phyloP scores from a whole-genome alignment of 2,113 vertebrate species.

The Pseudorectes ferrugineus region DNA sequence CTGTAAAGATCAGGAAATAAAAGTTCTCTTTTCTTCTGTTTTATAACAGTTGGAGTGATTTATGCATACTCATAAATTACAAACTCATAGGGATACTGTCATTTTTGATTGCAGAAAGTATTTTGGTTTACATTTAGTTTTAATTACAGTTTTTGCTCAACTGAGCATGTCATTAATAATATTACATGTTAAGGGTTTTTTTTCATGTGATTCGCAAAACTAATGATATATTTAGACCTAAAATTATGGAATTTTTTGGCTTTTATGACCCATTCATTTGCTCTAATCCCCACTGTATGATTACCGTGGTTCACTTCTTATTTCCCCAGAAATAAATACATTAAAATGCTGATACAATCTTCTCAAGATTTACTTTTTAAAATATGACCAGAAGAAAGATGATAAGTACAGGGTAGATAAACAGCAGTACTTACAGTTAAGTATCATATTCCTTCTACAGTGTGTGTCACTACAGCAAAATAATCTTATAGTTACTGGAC shows the following conservation, averaged over 20 bases:
- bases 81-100: not conserved
- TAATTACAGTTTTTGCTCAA: constrained; percentile 69
- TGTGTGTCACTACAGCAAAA: not conserved
- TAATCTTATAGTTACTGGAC: not conserved
- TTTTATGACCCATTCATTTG: not conserved
- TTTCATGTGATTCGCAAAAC: constrained; percentile 34
- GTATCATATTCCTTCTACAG: not conserved
- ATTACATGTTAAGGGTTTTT: constrained; percentile 23
- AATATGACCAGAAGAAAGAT: not conserved
- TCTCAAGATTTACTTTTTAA: not conserved
- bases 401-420: not conserved
- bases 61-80: constrained; percentile 27
- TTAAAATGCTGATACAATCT: not conserved
- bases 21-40: constrained; percentile 15
- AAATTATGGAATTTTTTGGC: not conserved
- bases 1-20: not conserved
- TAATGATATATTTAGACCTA: constrained; percentile 17
- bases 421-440: not conserved
- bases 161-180: constrained; percentile 58
- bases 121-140: constrained; percentile 66
- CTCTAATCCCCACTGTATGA: not conserved
- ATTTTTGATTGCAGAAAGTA: constrained; percentile 53
- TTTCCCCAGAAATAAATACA: not conserved
- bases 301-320: not conserved
- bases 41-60: constrained; percentile 15